Conservation (phyloP, 1,140 invertebrate species). For the Apis dorsata region DNA sequence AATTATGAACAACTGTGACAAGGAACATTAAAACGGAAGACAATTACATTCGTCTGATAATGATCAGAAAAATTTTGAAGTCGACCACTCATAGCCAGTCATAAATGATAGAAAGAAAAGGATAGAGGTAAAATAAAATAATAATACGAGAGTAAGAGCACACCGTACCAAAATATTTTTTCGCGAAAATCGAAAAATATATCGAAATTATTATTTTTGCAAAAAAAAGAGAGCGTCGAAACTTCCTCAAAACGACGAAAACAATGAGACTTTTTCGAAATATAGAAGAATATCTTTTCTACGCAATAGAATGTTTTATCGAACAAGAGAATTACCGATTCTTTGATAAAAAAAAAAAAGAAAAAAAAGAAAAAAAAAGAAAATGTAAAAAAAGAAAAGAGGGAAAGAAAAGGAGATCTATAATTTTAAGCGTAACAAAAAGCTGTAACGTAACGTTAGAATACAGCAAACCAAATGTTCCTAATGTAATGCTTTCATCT, state of each 20-base stretch:
- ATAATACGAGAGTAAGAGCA: background rate
- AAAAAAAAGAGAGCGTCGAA: background rate
- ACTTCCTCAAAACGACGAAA: background rate
- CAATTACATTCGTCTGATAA: conserved; percentile 11
- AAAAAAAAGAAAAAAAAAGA: background rate
- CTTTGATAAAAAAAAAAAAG: conserved; percentile 17
- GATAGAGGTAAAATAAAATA: background rate
- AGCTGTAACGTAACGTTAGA: conserved; percentile 56
- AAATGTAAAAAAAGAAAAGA: background rate
- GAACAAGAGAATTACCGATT: conserved; percentile 41
- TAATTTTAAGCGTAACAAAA: conserved; percentile 49
- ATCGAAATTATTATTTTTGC: conserved; percentile 41
- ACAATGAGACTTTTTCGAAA: conserved; percentile 37
- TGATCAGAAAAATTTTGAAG: conserved; percentile 4
- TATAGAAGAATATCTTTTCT: conserved; percentile 52
- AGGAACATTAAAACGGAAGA: conserved; percentile 14
- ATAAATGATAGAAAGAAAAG: background rate
- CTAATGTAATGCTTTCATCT: conserved; percentile 73
- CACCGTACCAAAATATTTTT: conserved; percentile 25
- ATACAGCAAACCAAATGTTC: conserved; percentile 68
- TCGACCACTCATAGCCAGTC: background rate
- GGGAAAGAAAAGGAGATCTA: conserved; percentile 20
- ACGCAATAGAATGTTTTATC: conserved; percentile 42
- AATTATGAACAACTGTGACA: conserved; percentile 19
- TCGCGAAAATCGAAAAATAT: conserved; percentile 4